These are phyloP conservation scores for Drosophila rubida DNA, from an alignment of 2,888 invertebrate species.

Conservation along the genomic window DNA sequence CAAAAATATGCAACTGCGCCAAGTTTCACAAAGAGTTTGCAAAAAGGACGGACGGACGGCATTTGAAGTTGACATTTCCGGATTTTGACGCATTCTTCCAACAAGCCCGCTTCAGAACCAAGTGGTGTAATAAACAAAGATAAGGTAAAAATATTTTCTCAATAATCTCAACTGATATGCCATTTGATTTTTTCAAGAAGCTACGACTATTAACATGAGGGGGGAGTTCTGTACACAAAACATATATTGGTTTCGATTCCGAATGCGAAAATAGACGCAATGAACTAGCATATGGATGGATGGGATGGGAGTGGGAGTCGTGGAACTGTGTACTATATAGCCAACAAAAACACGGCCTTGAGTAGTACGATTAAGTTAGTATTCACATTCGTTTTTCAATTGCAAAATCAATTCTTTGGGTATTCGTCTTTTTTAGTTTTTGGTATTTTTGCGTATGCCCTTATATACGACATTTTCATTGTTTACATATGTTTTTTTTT, in stretches of 20 bases:
- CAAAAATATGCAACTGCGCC: too few relatives aligned
- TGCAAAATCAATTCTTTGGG: constrained; percentile 55
- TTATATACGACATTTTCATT: constrained; percentile 59
- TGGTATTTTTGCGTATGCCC: constrained; percentile 65
- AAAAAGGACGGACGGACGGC: background rate
- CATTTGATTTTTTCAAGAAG: constrained; percentile 65
- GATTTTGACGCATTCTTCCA: too few relatives aligned
- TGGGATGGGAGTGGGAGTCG: background rate
- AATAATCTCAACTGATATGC: constrained; percentile 79
- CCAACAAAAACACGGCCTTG: constrained; percentile 74
- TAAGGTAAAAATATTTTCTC: constrained; percentile 17
- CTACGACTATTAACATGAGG: constrained; percentile 65
- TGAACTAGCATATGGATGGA: constrained; percentile 4
- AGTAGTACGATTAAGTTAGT: constrained; percentile 41
- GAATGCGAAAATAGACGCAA: background rate
- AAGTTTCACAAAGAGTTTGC: background rate
- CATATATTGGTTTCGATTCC: constrained; percentile 9
- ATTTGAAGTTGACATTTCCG: background rate
- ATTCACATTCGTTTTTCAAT: constrained; percentile 41
- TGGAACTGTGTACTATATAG: constrained; percentile 32
- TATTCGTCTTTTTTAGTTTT: constrained; percentile 27
- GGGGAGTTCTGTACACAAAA: constrained; percentile 16
- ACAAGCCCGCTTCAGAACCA: background rate
- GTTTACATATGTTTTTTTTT: constrained; percentile 20
- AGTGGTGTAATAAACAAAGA: background rate